Evolutionary conservation across 1,140 invertebrate species (phyloP).

Genomic region (Drosophila ambigua): DNA sequence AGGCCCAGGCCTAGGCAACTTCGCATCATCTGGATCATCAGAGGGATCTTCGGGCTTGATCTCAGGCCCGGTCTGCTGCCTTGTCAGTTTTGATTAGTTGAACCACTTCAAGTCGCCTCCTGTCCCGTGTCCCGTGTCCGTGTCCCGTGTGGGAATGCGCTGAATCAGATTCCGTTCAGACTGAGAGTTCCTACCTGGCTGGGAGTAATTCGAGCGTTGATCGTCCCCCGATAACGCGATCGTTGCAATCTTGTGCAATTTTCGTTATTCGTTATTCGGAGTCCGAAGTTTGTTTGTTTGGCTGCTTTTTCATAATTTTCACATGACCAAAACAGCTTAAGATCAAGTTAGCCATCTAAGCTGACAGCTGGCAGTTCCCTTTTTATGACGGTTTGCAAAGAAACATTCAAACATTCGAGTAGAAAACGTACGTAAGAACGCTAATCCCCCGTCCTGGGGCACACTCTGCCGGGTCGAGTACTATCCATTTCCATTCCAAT

Average conservation of each 20-base stretch:
- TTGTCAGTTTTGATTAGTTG: constrained; percentile 81
- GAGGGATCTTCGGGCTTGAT: constrained; percentile 53
- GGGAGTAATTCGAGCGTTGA: constrained; percentile 64
- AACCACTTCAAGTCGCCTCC: constrained; percentile 64
- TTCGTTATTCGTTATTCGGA: constrained; percentile 36
- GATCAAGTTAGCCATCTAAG: constrained; percentile 80
- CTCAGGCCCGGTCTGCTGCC: constrained; percentile 68
- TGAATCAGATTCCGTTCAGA: neutral
- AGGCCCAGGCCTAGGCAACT: constrained; percentile 6
- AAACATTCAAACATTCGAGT: constrained; percentile 14
- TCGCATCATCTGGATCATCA: constrained; percentile 33
- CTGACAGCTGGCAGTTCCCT: constrained; percentile 76
- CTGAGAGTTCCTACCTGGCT: constrained; percentile 40
- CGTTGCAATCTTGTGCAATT: constrained; percentile 68
- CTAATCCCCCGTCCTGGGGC: constrained; percentile 67
- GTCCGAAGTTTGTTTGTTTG: constrained; percentile 47
- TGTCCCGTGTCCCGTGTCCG: neutral
- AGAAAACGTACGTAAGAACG: constrained; percentile 37
- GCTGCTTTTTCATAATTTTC: constrained; percentile 75
- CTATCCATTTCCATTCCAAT: constrained; percentile 59
- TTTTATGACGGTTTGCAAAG: constrained; percentile 53
- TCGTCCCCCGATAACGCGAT: constrained; percentile 61
- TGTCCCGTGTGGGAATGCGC: constrained; percentile 72
- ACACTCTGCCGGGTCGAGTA: constrained; percentile 34
- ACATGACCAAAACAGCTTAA: constrained; percentile 82